Percentiles rank a stretch among this genome's conserved stretches.
Conservation (phyloP, 2,113 vertebrate species). For the Chionomys nivalis region DNA sequence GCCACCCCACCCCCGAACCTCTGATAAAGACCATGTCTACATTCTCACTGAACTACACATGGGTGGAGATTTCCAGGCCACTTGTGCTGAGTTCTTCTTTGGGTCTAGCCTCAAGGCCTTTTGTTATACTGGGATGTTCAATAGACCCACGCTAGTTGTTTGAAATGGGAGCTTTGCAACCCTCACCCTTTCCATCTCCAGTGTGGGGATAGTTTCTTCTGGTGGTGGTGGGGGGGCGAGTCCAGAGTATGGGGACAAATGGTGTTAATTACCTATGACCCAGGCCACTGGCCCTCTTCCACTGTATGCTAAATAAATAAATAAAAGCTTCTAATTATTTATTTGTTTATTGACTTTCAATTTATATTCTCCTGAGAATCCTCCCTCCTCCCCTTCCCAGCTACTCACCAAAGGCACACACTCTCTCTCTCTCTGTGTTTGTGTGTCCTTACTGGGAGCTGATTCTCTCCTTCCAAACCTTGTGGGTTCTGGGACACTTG, state of each 20-base stretch:
- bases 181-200: no score
- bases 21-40: background rate
- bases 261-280: background rate
- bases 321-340: background rate
- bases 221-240: no score
- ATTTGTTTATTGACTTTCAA: background rate
- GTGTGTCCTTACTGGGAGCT: background rate
- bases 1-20: background rate
- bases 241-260: background rate
- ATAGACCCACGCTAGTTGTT: background rate
- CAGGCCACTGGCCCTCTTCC: background rate
- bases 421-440: no score
- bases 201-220: background rate
- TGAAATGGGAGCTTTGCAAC: background rate
- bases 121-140: background rate
- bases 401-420: background rate
- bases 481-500: background rate
- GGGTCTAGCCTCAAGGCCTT: constrained; percentile 9
- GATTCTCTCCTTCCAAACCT: background rate
- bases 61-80: background rate
- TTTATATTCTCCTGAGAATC: background rate
- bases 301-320: background rate
- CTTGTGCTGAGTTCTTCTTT: constrained; percentile 15
- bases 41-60: background rate
- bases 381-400: background rate